Evolutionary conservation across 1,140 invertebrate genomes (phyloP).

Genomic region (Dreissena polymorpha): DNA sequence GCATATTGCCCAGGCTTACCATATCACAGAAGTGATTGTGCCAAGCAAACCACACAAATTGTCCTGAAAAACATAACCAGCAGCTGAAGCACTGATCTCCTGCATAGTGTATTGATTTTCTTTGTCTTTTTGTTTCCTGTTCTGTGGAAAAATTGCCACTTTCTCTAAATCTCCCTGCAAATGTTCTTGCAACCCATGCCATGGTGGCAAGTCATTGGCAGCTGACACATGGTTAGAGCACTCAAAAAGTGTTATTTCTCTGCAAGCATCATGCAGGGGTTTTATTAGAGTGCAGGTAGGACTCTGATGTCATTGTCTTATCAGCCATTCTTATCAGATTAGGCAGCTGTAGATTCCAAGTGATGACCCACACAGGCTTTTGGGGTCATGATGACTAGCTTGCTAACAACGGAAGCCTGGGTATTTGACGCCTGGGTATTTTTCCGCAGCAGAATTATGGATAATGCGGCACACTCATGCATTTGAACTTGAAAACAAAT

Average conservation of each 20-base stretch:
- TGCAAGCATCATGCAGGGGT: constrained; percentile 43
- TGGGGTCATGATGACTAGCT: background rate
- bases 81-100: constrained; percentile 42
- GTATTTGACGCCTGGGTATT: background rate
- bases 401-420: background rate
- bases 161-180: constrained; percentile 47
- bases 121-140: constrained; percentile 57
- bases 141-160: constrained; percentile 39
- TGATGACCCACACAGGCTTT: constrained; percentile 10
- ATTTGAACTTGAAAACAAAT: constrained; percentile 21
- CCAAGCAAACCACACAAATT: constrained; percentile 49
- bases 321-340: constrained; percentile 37
- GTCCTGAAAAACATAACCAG: constrained; percentile 23
- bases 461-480: constrained; percentile 6
- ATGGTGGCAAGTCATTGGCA: constrained; percentile 27
- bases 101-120: constrained; percentile 58
- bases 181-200: constrained; percentile 22
- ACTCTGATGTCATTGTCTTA: constrained; percentile 47
- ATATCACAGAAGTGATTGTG: constrained; percentile 40
- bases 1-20: constrained; percentile 32
- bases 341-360: constrained; percentile 43
- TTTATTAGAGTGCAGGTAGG: constrained; percentile 33
- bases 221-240: constrained; percentile 36
- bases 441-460: constrained; percentile 27
- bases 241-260: constrained; percentile 45